Conservation (phyloP, 2,113 vertebrate species). For the Ciconia maguari region DNA sequence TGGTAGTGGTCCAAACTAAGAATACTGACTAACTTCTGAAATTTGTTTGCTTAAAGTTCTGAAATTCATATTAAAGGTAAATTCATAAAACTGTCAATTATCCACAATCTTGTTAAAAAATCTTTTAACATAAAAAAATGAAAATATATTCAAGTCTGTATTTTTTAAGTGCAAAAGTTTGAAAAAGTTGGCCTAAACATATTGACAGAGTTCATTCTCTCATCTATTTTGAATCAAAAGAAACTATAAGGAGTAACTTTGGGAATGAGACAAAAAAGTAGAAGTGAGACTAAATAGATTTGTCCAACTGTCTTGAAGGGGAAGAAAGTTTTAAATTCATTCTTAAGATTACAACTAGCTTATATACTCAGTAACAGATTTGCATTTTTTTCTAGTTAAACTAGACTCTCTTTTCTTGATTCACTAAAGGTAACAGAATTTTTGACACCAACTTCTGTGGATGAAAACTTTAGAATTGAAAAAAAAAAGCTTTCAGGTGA, state of each 20-base stretch:
- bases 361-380: not conserved
- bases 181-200: not conserved
- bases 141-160: not conserved
- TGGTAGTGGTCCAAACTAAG: not conserved
- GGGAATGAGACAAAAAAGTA: not conserved
- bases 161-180: not conserved
- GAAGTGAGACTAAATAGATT: not conserved
- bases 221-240: not conserved
- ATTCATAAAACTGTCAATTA: not conserved
- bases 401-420: not conserved
- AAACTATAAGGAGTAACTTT: not conserved
- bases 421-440: not conserved
- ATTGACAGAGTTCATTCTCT: not conserved
- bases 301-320: not conserved
- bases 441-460: not conserved
- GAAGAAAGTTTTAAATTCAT: not conserved
- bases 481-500: not conserved
- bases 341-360: not conserved
- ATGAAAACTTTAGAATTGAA: not conserved
- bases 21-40: not conserved
- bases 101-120: not conserved
- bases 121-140: not conserved
- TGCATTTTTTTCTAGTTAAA: not conserved
- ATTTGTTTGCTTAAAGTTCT: not conserved
- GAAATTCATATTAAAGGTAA: not conserved